A percentile compares a stretch with the other conserved stretches of the same genome.
These are phyloP conservation scores for Manduca sexta DNA, from an alignment of 1,140 invertebrate species.

Conservation along the genomic window DNA sequence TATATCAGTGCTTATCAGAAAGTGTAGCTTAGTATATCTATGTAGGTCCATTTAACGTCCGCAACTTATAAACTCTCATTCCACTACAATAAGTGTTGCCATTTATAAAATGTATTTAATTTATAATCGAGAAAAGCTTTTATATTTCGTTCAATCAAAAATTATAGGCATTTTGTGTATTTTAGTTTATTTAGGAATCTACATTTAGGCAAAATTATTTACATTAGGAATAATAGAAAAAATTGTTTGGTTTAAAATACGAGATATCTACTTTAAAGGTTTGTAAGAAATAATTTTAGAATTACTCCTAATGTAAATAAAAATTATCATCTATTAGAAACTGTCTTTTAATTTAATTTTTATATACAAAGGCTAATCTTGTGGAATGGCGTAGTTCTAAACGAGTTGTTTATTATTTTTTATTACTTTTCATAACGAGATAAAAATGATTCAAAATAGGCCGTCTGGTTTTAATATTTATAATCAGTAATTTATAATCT, in stretches of 20 bases:
- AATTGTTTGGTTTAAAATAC: neutral
- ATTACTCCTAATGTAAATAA: slow-evolving; percentile 5
- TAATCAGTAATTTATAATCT: neutral
- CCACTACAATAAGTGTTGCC: too few relatives aligned
- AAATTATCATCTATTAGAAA: slow-evolving; percentile 10
- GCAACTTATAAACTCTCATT: too few relatives aligned
- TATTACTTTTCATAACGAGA: too few relatives aligned
- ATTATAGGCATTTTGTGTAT: too few relatives aligned
- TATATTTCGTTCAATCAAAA: too few relatives aligned
- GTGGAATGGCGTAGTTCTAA: slow-evolving; percentile 21
- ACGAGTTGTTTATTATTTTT: neutral
- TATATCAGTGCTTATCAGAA: slow-evolving; percentile 48
- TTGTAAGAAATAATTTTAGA: neutral
- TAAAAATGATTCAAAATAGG: neutral
- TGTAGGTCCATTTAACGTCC: neutral
- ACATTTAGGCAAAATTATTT: slow-evolving; percentile 9
- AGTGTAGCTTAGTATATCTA: slow-evolving; percentile 17
- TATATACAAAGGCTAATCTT: slow-evolving; percentile 23
- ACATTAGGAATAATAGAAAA: slow-evolving; percentile 6
- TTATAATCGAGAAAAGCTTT: too few relatives aligned
- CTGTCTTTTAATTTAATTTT: slow-evolving; percentile 24
- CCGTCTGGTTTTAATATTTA: neutral
- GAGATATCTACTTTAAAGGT: too few relatives aligned
- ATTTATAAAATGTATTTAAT: too few relatives aligned
- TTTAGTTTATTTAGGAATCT: too few relatives aligned